Evolutionary conservation across 2,797 vertebrate genomes (phyloP).

Genomic region (Pangasius krempfi): DNA sequence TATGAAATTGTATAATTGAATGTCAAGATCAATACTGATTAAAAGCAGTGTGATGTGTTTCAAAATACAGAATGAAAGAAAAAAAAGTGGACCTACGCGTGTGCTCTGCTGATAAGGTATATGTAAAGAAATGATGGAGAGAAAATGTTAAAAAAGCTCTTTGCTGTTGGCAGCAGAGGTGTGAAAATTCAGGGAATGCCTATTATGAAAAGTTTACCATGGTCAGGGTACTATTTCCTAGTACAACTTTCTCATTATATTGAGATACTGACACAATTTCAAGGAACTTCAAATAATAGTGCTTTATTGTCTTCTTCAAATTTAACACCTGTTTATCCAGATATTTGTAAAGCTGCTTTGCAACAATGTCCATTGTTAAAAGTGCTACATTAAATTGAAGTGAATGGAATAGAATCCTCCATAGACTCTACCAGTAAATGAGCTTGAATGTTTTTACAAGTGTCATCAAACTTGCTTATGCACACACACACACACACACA

Average conservation of each 20-base stretch:
- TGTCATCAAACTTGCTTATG: neutral
- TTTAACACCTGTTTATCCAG: neutral
- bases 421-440: neutral
- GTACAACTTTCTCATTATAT: neutral
- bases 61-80: neutral
- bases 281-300: neutral
- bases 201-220: neutral
- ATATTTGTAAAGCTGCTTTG: neutral
- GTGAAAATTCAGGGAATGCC: neutral
- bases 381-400: neutral
- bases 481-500: neutral
- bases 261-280: neutral
- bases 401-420: neutral
- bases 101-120: neutral
- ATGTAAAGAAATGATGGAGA: neutral
- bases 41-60: neutral
- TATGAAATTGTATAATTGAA: neutral
- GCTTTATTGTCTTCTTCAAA: neutral
- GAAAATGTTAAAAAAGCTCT: neutral
- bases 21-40: neutral
- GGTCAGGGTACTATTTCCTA: neutral
- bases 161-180: neutral
- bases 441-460: neutral
- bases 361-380: neutral
- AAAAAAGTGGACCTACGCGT: neutral